Percentiles rank a stretch among this genome's conserved stretches.
These are phyloP conservation scores for Margarornis squamiger DNA, from an alignment of 2,797 vertebrate species.

Conservation along the genomic window DNA sequence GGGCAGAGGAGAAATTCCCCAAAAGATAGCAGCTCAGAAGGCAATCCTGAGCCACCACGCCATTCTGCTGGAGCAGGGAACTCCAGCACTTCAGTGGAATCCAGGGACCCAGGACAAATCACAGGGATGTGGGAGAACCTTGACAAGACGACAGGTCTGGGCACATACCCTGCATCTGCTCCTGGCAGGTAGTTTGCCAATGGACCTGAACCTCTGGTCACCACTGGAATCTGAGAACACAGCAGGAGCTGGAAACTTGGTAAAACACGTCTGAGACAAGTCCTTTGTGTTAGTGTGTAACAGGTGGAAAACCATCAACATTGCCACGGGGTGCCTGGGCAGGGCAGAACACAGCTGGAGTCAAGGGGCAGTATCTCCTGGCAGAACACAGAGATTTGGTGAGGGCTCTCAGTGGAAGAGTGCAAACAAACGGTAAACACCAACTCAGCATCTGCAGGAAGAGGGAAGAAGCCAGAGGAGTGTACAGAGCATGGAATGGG, in stretches of 20 bases:
- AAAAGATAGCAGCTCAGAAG: rapidly evolving
- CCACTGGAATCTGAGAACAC: background rate
- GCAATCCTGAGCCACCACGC: background rate
- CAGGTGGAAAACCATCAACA: rapidly evolving
- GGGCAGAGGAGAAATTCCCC: background rate
- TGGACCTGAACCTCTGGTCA: background rate
- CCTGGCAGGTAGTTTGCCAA: background rate
- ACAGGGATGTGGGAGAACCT: background rate
- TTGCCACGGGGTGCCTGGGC: background rate
- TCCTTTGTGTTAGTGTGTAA: rapidly evolving
- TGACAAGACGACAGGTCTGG: background rate
- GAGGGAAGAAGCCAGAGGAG: background rate
- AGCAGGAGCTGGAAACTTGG: background rate
- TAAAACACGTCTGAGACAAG: background rate
- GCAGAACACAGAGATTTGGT: background rate
- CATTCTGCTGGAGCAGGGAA: rapidly evolving
- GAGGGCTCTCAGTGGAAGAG: background rate
- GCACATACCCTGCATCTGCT: background rate
- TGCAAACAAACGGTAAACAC: background rate
- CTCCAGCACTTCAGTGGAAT: background rate
- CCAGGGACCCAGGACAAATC: background rate
- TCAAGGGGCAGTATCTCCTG: background rate
- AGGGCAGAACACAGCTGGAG: background rate
- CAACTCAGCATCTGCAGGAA: rapidly evolving
- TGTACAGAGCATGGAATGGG: rapidly evolving